Conservation (phyloP, 2,888 invertebrate genomes). For the Monochamus alternatus region DNA sequence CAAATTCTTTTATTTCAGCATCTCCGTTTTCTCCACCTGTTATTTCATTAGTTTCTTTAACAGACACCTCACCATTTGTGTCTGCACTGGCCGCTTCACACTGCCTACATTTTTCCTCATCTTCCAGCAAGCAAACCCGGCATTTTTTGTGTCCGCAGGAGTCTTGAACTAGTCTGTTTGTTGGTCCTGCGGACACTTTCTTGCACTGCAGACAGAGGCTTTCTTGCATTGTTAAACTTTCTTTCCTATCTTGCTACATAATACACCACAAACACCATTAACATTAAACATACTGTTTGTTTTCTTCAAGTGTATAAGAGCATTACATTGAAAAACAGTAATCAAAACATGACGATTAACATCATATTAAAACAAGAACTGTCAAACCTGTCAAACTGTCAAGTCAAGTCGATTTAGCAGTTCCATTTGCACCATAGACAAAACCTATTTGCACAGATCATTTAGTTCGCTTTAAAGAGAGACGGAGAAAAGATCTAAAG, state of each 20-base stretch:
- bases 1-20: conserved; percentile 44
- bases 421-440: too few relatives aligned
- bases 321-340: too few relatives aligned
- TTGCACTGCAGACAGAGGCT: conserved; percentile 73
- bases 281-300: too few relatives aligned
- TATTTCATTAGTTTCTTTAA: conserved; percentile 32
- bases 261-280: neutral
- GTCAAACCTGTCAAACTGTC: too few relatives aligned
- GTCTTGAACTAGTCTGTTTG: conserved; percentile 80
- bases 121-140: conserved; percentile 79
- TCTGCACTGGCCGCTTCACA: conserved; percentile 66
- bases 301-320: too few relatives aligned
- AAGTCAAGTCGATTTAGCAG: too few relatives aligned
- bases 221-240: conserved; percentile 45
- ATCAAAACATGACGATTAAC: too few relatives aligned
- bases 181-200: conserved; percentile 73
- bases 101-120: conserved; percentile 78
- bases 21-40: conserved; percentile 45
- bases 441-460: too few relatives aligned
- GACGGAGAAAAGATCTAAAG: too few relatives aligned
- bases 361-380: too few relatives aligned
- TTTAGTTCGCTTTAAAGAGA: too few relatives aligned
- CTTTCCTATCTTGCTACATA: neutral
- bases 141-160: conserved; percentile 85
- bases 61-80: conserved; percentile 27